A percentile compares a stretch with the other conserved stretches of the same genome.
These are phyloP conservation scores for Pyrocephalus nanus DNA, from an alignment of 2,797 vertebrate genomes.

Conservation along the genomic window DNA sequence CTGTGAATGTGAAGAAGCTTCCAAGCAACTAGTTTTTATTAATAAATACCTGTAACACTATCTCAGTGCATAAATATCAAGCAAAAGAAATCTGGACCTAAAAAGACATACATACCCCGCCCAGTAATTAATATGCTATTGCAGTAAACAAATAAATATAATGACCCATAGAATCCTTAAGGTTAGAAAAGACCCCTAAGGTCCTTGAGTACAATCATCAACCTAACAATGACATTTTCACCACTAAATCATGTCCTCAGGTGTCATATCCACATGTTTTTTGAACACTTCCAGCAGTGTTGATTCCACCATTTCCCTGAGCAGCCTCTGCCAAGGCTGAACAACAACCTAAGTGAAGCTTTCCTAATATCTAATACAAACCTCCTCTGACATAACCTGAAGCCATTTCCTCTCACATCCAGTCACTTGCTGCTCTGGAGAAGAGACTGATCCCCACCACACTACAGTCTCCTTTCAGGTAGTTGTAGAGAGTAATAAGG, in stretches of 20 bases:
- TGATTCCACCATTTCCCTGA: background rate
- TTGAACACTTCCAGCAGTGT: background rate
- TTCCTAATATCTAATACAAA: background rate
- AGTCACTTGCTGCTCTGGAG: background rate
- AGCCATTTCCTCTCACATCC: background rate
- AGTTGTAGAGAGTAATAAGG: background rate
- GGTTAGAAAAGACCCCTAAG: background rate
- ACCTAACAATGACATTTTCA: background rate
- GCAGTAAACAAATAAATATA: background rate
- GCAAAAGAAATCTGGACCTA: background rate
- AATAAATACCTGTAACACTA: background rate
- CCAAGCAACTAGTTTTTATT: background rate
- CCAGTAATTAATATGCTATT: background rate
- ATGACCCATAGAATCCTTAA: background rate
- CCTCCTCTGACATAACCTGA: background rate
- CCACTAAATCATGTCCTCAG: background rate
- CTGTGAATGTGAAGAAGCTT: background rate
- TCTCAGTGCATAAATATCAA: background rate
- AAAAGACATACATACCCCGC: rapidly evolving
- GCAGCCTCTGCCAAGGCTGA: background rate
- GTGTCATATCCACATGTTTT: background rate
- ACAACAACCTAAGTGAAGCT: background rate
- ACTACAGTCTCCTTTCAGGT: background rate
- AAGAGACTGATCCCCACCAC: background rate
- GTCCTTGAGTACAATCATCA: background rate